Evolutionary conservation across 2,797 vertebrate species (phyloP).

Genomic region (Anguilla obscura): DNA sequence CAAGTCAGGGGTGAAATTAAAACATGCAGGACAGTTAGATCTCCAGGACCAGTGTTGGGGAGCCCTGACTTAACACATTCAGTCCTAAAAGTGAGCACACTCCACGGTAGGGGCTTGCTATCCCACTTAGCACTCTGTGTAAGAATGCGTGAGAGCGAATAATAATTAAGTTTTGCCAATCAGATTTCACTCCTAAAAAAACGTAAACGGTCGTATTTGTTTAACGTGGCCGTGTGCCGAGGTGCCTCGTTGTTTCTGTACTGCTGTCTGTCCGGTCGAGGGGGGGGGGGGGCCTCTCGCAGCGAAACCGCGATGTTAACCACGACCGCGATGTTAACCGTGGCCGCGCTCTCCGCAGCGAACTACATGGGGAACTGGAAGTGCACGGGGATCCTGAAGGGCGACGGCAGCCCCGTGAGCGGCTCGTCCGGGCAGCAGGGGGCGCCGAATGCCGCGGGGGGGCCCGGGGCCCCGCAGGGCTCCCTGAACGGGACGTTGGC

Average conservation of each 20-base stretch:
- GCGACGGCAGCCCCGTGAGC: constrained; percentile 93
- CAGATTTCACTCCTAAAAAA: neutral
- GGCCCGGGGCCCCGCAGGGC: constrained; percentile 83
- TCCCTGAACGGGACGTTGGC: constrained; percentile 84
- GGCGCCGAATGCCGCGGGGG: constrained; percentile 80
- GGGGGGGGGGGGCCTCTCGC: no score
- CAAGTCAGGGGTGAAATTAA: no score
- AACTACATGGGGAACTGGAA: constrained; percentile 99
- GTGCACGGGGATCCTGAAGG: constrained; percentile 95
- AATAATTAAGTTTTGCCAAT: neutral
- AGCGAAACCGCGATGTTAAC: neutral
- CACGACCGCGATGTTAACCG: no score
- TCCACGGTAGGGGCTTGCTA: neutral
- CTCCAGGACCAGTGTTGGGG: no score
- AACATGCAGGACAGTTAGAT: no score
- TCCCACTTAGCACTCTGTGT: neutral
- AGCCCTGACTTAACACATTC: neutral
- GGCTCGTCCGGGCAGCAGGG: constrained; percentile 83
- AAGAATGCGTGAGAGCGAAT: neutral
- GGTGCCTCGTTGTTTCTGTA: neutral
- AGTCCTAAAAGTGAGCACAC: neutral
- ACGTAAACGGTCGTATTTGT: neutral
- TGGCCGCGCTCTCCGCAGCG: constrained; percentile 73
- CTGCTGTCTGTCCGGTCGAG: neutral
- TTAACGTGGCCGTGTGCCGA: neutral